Conservation (phyloP, 2,113 vertebrate genomes). For the Isichthys henryi region DNA sequence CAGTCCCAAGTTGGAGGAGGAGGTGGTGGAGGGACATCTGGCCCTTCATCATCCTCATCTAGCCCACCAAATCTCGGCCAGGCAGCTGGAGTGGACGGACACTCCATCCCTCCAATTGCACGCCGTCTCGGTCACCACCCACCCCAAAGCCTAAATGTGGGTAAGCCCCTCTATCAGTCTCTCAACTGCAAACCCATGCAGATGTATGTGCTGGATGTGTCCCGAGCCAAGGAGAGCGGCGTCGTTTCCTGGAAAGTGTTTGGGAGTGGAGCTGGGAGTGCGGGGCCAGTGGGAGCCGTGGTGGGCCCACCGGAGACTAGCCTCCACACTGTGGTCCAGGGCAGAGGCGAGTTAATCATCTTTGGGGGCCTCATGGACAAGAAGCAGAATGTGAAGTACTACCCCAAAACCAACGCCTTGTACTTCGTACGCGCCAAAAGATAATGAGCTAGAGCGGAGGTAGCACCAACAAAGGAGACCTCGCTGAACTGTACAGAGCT, state of each 20-base stretch:
- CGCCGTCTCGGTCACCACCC: slow-evolving; percentile 91
- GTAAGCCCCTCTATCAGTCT: slow-evolving; percentile 95
- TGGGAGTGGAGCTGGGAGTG: slow-evolving; percentile 53
- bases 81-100: slow-evolving; percentile 62
- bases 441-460: slow-evolving; percentile 64
- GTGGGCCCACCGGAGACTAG: slow-evolving; percentile 94
- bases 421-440: slow-evolving; percentile 98
- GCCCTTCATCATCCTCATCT: slow-evolving; percentile 58
- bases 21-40: slow-evolving; percentile 7
- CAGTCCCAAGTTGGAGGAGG: slow-evolving; percentile 42
- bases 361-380: slow-evolving; percentile 99
- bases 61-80: slow-evolving; percentile 57
- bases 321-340: slow-evolving; percentile 93
- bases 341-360: slow-evolving; percentile 90
- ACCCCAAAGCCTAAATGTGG: slow-evolving; percentile 91
- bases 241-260: slow-evolving; percentile 88
- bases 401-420: slow-evolving; percentile 99
- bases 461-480: not conserved
- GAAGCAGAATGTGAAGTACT: slow-evolving; percentile 98
- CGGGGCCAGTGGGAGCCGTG: slow-evolving; percentile 39
- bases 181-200: slow-evolving; percentile 99
- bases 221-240: slow-evolving; percentile 68
- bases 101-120: slow-evolving; percentile 85
- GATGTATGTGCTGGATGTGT: slow-evolving; percentile 95
- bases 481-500: not conserved